Evolutionary conservation across 2,113 vertebrate genomes (phyloP), one percentile per base, ranked within the genome.

Genomic region (Pampusana beccarii): DNA sequence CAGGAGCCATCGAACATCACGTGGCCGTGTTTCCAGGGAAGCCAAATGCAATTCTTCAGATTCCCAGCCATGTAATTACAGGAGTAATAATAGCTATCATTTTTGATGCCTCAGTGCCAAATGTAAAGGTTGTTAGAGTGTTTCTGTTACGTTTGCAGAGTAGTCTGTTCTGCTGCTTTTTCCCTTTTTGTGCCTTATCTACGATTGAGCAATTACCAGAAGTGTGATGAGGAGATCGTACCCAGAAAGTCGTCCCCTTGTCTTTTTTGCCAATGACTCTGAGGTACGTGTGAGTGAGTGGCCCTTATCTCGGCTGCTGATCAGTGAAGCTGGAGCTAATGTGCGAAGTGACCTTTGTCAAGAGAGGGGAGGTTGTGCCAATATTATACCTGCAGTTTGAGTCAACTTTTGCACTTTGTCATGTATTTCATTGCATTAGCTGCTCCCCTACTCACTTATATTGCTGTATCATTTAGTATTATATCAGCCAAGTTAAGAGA

Each of bases 211-310:
- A 95, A 65, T 96, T 89, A 69, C 50, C n/a, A 72, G 88, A 29
- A 74, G 36, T 31, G 80, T 58, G 86, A 72, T 88, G 94, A 73
- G 78, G 74, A 66, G 58, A 15, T 25, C 2, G 11, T 26, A 62
- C 23, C 70, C 93, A 91, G 73, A 92, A 96, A 92, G 95, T 77
- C 83, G 80, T 57, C 69, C 72, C 26, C 66, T 65, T 84, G 79
- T 84, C 58, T 93, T 29, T 86, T 40, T 54, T 66, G 67, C 61
- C 57, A 67, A 2, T 65, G 90, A 4, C 70, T 92, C 14, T 0
- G 62, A 83, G 86, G 38, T 48, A 54, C 0, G 10, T 80, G 64
- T 9, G 53, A 81, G 64, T 9, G 56, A 81, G 80, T 1, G 3
- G 62, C 70, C 3, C 28, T 93, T 94, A 86, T 89, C 93, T 96